Base-by-base conservation (phyloP, 2,113 vertebrate species). In the Kobus ellipsiprymnus region DNA sequence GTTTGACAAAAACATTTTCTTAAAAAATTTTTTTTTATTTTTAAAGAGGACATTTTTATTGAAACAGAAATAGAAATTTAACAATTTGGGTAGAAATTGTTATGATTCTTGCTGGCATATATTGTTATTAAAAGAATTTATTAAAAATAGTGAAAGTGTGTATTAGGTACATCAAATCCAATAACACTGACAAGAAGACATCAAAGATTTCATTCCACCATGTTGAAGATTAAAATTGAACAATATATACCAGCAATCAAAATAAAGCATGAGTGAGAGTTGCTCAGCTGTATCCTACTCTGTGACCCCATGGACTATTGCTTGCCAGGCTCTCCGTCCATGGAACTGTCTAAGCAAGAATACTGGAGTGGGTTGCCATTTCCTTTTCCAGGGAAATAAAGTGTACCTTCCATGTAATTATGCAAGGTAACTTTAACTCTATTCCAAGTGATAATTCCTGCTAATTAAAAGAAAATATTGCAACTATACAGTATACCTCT, bases 31-130 rank as follows among this genome's bases (percentile, higher is more conserved):
- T 44, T 71, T 77, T 77, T 46, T 7, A 46, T 27, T 36, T 36
- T 71, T 21, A 23, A 19, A 36, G 19, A 71, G n/a, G 36, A 71
- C n/a, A 40, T 36, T 71, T 36, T 71, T 36, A 71, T 40, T 36
- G n/a, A 71, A 71, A 71, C 19, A 36, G 64, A 71, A 17, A n/a
- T 33, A n/a, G 62, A 19, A 71, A 23, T 71, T 36, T 36, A 86
- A 91, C 55, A 97, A 50, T 93, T 90, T 91, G 83, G 55, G n/a
- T 85, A 85, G 62, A 83, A 95, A 90, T 83, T 71, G 60, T 91
- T 64, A 87, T 13, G 21, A 33, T 84, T 91, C 59, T 81, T 89
- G 7, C 80, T 95, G 59, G 93, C 67, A 46, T n/a, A 9, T 71
- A 83, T 82, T 81, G 25, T 40, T 71, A 44, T 48, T 94, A 90